Percentiles rank a stretch among this genome's conserved stretches.
Evolutionary conservation across 2,888 invertebrate genomes (phyloP).

Genomic region (Acleris cristana): DNA sequence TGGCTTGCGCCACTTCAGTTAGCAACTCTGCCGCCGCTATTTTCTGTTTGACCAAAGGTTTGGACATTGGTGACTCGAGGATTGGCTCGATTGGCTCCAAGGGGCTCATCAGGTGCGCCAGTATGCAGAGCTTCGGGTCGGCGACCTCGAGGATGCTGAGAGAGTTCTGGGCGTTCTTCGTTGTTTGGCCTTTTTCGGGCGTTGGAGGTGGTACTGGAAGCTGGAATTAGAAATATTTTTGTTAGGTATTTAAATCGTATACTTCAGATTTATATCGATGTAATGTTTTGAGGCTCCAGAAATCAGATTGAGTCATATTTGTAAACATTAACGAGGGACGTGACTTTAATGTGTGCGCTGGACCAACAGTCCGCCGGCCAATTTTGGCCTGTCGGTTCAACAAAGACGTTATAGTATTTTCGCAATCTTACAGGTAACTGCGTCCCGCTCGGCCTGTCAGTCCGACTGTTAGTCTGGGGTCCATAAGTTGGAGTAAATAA

Average conservation of each 20-base stretch:
- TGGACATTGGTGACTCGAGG: conserved; percentile 92
- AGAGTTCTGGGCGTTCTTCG: conserved; percentile 85
- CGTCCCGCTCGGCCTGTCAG: too few species aligned
- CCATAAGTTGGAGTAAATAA: too few species aligned
- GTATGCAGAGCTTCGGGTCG: conserved; percentile 94
- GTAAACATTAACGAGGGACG: too few species aligned
- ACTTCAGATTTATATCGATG: background rate
- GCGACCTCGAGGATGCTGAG: conserved; percentile 92
- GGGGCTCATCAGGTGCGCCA: conserved; percentile 95
- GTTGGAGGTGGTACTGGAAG: conserved; percentile 86
- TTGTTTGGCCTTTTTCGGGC: conserved; percentile 84
- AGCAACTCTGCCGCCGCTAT: conserved; percentile 90
- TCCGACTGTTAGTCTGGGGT: too few species aligned
- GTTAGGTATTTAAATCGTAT: background rate
- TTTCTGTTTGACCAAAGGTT: conserved; percentile 91
- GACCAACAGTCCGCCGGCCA: too few species aligned
- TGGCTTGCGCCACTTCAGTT: conserved; percentile 88
- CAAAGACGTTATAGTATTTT: too few species aligned
- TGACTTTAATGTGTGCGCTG: too few species aligned
- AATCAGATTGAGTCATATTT: too few species aligned
- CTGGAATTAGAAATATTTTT: conserved; percentile 57
- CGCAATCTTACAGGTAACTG: too few species aligned
- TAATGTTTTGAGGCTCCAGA: too few species aligned
- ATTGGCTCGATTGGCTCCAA: conserved; percentile 93
- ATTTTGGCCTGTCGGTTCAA: too few species aligned